Evolutionary conservation across 2,888 invertebrate species (phyloP), one percentile per base, ranked within the genome.

Genomic region (Myopa testacea): DNA sequence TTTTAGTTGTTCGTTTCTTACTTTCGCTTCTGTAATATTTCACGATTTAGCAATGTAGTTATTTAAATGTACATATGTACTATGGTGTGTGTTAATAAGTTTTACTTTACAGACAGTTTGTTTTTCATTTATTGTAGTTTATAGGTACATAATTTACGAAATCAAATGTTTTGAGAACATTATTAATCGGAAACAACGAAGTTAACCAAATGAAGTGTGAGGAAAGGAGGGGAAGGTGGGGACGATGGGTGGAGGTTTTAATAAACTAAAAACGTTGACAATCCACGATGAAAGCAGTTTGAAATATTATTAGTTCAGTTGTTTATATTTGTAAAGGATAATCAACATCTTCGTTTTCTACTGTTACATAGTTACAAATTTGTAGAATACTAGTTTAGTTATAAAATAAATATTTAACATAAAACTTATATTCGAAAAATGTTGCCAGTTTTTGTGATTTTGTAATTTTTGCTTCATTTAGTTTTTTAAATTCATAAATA

Each of bases 91-190:
- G 34, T 26, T 65, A 65, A 65, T 65, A 70, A 70, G 37, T 70
- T 70, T 50, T 34, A 70, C 55, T 70, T 70, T 70, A 69, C 69
- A 69, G 69, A 69, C 69, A 50, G 45, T 52, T 52, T 69, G 45
- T 68, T 38, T 7, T 1, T 69, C 16, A 26, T 62, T n/a, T 52
- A 26, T 19, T 70, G 14, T 19, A 26, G 26, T 19, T 70, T 34
- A 26, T 55, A 70, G 70, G 70, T 70, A 70, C 70, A 55, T 70
- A 70, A 70, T 70, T 52, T 70, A 19, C 34, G 55, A 70, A 70
- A 70, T 5, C n/a, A 38, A 70, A 19, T 3, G 50, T 69, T 68
- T 10, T 8, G 19, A 45, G 38, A 5, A 34, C 63, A 45, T 34
- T 12, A 55, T 70, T 70, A 26, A 26, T 70, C 8, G 12, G 6